phyloP scores from a whole-genome alignment of 2,797 vertebrate species.

The Gadopsis marmoratus region DNA sequence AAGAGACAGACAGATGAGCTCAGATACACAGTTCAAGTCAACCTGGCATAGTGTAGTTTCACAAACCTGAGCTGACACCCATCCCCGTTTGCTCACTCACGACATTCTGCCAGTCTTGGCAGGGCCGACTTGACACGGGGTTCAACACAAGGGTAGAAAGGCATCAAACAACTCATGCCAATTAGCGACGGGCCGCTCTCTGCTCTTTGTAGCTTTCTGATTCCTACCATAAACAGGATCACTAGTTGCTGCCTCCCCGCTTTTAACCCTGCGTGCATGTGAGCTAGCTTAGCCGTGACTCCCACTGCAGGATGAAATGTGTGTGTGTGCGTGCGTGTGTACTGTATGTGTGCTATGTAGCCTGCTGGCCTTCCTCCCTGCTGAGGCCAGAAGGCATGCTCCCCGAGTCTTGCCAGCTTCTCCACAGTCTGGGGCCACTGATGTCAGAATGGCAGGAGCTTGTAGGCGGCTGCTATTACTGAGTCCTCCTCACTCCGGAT shows the following conservation, averaged over 20 bases:
- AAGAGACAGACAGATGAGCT: neutral
- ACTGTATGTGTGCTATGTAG: conserved; percentile 55
- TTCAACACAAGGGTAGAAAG: conserved; percentile 71
- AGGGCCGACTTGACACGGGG: conserved; percentile 56
- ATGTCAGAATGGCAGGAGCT: conserved; percentile 87
- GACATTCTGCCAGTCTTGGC: conserved; percentile 63
- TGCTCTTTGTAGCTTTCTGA: conserved; percentile 42
- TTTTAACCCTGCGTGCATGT: conserved; percentile 39
- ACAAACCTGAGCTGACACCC: conserved; percentile 14
- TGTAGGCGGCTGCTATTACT: conserved; percentile 86
- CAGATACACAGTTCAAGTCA: neutral
- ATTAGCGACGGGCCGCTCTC: conserved; percentile 42
- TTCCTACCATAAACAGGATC: conserved; percentile 50
- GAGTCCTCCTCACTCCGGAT: conserved; percentile 85
- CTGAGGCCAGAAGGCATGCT: conserved; percentile 86
- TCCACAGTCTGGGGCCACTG: conserved; percentile 82
- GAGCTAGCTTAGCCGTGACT: conserved; percentile 49
- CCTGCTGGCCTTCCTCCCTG: conserved; percentile 80
- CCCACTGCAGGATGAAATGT: conserved; percentile 52
- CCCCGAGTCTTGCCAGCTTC: conserved; percentile 81
- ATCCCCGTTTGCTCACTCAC: conserved; percentile 24
- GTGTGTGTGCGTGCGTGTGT: conserved; percentile 43
- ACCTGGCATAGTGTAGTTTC: conserved; percentile 6
- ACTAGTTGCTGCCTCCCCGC: conserved; percentile 50
- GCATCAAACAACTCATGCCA: conserved; percentile 38